These are phyloP conservation scores for Babyrousa celebensis DNA, from an alignment of 2,797 vertebrate species.

Conservation along the genomic window DNA sequence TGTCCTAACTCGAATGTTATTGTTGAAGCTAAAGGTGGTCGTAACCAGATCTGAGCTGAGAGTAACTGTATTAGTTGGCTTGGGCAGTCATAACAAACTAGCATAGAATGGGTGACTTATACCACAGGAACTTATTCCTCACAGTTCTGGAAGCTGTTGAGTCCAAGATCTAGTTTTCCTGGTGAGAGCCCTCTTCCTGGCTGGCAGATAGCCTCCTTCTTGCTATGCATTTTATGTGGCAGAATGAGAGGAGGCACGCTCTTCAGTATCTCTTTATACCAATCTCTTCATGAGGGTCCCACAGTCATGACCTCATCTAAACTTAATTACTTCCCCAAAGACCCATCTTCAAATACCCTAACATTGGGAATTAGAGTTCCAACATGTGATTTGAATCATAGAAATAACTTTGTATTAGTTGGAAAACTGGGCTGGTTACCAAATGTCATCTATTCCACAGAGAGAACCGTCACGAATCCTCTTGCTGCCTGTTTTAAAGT, in stretches of 20 bases:
- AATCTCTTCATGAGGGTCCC: background rate
- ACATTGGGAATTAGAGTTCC: background rate
- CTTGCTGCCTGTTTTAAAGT: background rate
- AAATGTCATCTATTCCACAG: background rate
- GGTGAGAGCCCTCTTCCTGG: background rate
- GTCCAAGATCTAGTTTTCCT: background rate
- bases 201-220: background rate
- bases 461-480: background rate
- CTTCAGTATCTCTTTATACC: background rate
- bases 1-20: background rate
- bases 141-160: background rate
- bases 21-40: background rate
- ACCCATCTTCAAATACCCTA: background rate
- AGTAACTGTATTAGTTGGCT: background rate
- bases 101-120: background rate
- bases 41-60: background rate
- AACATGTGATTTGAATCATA: background rate
- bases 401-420: background rate
- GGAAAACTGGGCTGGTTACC: background rate
- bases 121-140: background rate
- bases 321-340: background rate
- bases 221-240: background rate
- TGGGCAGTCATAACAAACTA: background rate
- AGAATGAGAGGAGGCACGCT: background rate
- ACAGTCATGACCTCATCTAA: background rate